These are phyloP conservation scores for Calyptomena viridis DNA, from an alignment of 2,113 vertebrate genomes.

Conservation along the genomic window DNA sequence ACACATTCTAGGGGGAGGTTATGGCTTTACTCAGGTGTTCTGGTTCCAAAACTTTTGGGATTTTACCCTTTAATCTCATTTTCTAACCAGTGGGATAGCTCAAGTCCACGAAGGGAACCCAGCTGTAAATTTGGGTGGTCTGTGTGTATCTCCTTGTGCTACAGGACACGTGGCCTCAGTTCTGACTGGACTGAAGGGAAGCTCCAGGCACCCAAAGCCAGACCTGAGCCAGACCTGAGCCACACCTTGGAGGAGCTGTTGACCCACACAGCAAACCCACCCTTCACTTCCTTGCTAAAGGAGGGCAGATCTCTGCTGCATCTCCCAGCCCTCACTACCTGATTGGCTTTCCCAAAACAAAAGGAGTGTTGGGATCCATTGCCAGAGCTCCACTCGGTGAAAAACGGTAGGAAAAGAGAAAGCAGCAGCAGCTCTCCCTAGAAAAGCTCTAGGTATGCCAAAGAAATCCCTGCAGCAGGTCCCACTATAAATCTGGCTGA, in stretches of 20 bases:
- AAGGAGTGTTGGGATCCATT: not conserved
- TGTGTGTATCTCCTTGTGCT: not conserved
- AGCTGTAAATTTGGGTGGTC: not conserved
- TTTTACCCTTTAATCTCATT: not conserved
- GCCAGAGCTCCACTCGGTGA: not conserved
- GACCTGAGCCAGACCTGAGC: not conserved
- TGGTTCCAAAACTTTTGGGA: not conserved
- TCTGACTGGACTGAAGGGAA: not conserved
- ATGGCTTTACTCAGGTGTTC: not conserved
- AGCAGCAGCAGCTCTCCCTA: not conserved
- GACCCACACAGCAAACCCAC: not conserved
- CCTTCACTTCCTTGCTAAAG: not conserved
- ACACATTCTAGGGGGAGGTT: not conserved
- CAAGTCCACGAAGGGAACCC: not conserved
- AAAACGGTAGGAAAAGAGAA: not conserved
- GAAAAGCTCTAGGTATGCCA: not conserved
- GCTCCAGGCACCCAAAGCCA: not conserved
- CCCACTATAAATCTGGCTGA: not conserved
- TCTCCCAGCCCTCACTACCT: not conserved
- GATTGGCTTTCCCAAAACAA: slow-evolving; percentile 39
- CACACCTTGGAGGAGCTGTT: not conserved
- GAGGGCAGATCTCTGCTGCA: not conserved
- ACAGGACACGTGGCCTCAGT: not conserved
- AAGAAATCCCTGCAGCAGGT: not conserved
- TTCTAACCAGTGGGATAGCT: not conserved